These are phyloP conservation scores for Papilio dardanus DNA, from an alignment of 1,140 invertebrate genomes.

Conservation along the genomic window DNA sequence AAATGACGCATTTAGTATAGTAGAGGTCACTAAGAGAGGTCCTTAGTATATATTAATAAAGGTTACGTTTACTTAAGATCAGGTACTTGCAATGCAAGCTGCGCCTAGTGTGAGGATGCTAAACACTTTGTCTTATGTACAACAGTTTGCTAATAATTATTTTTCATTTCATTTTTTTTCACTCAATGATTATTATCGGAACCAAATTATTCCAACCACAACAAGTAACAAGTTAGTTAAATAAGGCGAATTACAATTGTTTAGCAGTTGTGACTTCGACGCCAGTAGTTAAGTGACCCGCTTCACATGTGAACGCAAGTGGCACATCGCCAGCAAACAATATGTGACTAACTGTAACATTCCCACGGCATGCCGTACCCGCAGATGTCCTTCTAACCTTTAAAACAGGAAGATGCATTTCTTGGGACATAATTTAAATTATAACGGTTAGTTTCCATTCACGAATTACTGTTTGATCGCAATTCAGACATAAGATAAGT, in stretches of 20 bases:
- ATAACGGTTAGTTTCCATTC: neutral
- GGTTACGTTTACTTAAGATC: too few species aligned
- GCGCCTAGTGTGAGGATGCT: too few species aligned
- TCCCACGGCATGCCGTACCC: slow-evolving; percentile 3
- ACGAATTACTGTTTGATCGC: too few species aligned
- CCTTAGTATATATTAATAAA: too few species aligned
- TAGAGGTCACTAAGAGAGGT: too few species aligned
- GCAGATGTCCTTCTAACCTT: slow-evolving; percentile 13
- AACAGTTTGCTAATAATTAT: too few species aligned
- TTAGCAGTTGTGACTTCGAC: neutral
- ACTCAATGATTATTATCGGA: neutral
- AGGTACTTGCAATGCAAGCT: too few species aligned
- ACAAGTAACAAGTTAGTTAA: too few species aligned
- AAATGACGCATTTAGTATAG: too few species aligned
- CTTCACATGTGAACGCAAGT: slow-evolving; percentile 17
- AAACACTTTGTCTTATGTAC: too few species aligned
- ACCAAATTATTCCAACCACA: neutral
- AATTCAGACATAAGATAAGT: too few species aligned
- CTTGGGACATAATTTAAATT: neutral
- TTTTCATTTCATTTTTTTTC: too few species aligned
- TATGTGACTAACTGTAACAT: slow-evolving; percentile 21
- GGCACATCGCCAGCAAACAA: neutral
- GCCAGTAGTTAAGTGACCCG: neutral
- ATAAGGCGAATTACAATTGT: neutral
- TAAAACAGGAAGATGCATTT: neutral